A percentile compares a stretch with the other conserved stretches of the same genome.
These are phyloP conservation scores for Spilarctia lutea DNA, from an alignment of 2,888 invertebrate genomes.

Conservation along the genomic window DNA sequence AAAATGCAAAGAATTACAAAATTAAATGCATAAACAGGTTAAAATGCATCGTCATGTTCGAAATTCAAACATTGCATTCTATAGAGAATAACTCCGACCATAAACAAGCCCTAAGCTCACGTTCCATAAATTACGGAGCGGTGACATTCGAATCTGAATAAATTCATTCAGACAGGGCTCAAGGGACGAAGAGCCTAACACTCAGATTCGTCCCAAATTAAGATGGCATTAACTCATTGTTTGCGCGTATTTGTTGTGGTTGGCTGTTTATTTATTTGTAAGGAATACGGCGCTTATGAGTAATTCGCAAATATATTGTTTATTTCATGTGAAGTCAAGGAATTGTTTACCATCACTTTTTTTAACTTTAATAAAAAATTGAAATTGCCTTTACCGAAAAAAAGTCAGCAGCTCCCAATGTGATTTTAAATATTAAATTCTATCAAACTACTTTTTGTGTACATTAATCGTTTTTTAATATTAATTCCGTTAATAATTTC, in stretches of 20 bases:
- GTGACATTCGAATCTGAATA: conserved; percentile 72
- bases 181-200: conserved; percentile 50
- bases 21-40: conserved; percentile 25
- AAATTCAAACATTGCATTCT: conserved; percentile 43
- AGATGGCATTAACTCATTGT: conserved; percentile 68
- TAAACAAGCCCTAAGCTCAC: conserved; percentile 70
- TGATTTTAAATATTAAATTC: not conserved
- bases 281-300: not conserved
- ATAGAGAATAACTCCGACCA: conserved; percentile 66
- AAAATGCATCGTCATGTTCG: conserved; percentile 26
- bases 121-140: conserved; percentile 75
- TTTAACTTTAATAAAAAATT: not conserved
- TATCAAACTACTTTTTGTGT: not conserved
- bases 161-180: conserved; percentile 67
- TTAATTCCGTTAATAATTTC: too few relatives aligned
- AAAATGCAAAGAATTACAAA: not conserved
- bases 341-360: not conserved
- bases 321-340: not conserved
- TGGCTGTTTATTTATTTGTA: conserved; percentile 20
- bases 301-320: conserved; percentile 5
- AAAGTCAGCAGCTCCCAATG: not conserved
- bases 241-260: conserved; percentile 40
- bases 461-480: not conserved
- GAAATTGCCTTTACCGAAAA: not conserved
- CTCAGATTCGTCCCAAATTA: conserved; percentile 68